Evolutionary conservation across 1,140 invertebrate genomes (phyloP).

Genomic region (Drosophila novamexicana): DNA sequence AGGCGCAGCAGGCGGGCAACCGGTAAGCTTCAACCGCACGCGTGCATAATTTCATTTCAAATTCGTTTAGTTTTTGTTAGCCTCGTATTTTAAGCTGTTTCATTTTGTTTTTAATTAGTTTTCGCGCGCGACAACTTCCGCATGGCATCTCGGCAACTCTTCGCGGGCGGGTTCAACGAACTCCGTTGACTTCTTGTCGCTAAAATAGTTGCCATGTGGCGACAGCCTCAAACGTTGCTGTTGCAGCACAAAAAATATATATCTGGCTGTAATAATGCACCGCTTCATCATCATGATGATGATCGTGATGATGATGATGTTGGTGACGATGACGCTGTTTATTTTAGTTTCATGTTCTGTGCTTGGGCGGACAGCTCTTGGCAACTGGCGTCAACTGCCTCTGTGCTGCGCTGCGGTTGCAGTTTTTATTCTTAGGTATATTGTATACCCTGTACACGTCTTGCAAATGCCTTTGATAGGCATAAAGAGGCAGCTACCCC

Average conservation of each 20-base stretch:
- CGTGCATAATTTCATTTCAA: conserved; percentile 24
- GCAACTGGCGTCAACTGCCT: conserved; percentile 22
- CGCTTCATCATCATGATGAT: conserved; percentile 1
- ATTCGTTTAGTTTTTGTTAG: conserved; percentile 2
- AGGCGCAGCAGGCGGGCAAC: conserved; percentile 63
- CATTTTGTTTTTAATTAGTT: conserved; percentile 49
- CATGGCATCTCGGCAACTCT: conserved; percentile 36
- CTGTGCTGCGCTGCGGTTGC: conserved; percentile 4
- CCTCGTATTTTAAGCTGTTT: conserved; percentile 31
- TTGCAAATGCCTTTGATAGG: not conserved
- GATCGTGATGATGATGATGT: conserved; percentile 25
- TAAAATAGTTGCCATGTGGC: conserved; percentile 77
- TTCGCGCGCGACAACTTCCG: conserved; percentile 49
- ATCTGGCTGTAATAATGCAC: conserved; percentile 32
- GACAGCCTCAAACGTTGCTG: conserved; percentile 38
- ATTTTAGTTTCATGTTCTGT: conserved; percentile 76
- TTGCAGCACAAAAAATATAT: conserved; percentile 31
- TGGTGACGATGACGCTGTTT: conserved; percentile 55
- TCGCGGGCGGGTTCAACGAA: conserved; percentile 57
- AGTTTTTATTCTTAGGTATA: not conserved
- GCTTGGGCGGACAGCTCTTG: conserved; percentile 74
- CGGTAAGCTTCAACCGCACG: conserved; percentile 53
- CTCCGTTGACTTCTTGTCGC: conserved; percentile 65
- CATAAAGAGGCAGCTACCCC: not conserved
- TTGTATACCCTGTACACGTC: not conserved